Percentiles rank a stretch among this genome's conserved stretches.
phyloP scores from a whole-genome alignment of 2,888 invertebrate genomes.

The Habrosyne pyritoides region DNA sequence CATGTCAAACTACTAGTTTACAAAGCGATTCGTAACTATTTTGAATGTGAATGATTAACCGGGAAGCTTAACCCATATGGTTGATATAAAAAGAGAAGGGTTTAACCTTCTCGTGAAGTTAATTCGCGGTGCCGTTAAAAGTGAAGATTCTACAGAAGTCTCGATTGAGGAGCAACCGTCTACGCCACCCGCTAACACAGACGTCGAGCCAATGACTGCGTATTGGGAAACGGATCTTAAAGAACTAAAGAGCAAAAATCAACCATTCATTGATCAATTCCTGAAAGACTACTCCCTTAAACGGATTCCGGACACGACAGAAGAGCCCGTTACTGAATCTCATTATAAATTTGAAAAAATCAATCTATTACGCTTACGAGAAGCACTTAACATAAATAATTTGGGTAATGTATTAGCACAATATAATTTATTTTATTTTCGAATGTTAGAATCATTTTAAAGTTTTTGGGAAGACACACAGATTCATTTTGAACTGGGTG shows the following conservation, averaged over 20 bases:
- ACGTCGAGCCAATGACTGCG: constrained; percentile 69
- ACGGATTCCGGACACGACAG: constrained; percentile 71
- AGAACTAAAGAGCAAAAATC: constrained; percentile 57
- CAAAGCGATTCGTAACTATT: constrained; percentile 67
- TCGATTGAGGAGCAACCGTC: constrained; percentile 32
- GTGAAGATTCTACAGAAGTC: constrained; percentile 53
- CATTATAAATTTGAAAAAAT: constrained; percentile 70
- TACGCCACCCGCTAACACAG: constrained; percentile 34
- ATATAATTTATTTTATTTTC: constrained; percentile 36
- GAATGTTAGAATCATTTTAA: constrained; percentile 26
- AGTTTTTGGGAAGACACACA: constrained; percentile 73
- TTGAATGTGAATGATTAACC: constrained; percentile 67
- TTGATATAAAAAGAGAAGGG: constrained; percentile 73
- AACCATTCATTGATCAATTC: constrained; percentile 69
- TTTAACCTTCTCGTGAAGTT: constrained; percentile 73
- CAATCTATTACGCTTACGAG: constrained; percentile 61
- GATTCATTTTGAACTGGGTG: constrained; percentile 71
- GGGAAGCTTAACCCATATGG: constrained; percentile 71
- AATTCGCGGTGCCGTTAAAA: constrained; percentile 52
- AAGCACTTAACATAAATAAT: constrained; percentile 58
- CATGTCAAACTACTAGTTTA: constrained; percentile 72
- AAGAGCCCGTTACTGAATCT: constrained; percentile 71
- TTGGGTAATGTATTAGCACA: constrained; percentile 69
- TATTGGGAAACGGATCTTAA: constrained; percentile 78
- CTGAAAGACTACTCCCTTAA: constrained; percentile 61